These are phyloP conservation scores for Chaenocephalus aceratus DNA, from an alignment of 2,113 vertebrate species.

Conservation along the genomic window DNA sequence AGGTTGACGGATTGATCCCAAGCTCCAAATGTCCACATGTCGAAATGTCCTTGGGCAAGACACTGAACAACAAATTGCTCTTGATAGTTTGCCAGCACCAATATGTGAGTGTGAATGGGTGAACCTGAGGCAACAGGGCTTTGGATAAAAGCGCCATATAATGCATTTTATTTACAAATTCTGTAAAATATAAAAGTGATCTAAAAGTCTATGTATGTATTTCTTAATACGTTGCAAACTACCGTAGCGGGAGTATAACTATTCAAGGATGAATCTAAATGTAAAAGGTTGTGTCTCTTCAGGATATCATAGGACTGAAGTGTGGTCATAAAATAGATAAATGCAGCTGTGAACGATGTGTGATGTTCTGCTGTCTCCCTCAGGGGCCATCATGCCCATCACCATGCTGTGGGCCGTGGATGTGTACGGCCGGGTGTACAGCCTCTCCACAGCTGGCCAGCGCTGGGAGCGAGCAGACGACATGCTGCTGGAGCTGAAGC, in stretches of 20 bases:
- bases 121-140: not conserved
- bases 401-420: slow-evolving; percentile 94
- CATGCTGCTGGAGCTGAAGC: slow-evolving; percentile 91
- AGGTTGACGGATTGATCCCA: too few relatives aligned
- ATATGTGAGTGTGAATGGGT: not conserved
- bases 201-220: not conserved
- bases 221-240: not conserved
- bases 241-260: not conserved
- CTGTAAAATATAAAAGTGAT: too few relatives aligned
- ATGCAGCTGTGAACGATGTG: not conserved
- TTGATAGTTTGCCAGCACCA: not conserved
- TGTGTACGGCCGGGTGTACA: slow-evolving; percentile 93
- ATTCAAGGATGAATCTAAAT: not conserved
- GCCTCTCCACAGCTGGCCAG: slow-evolving; percentile 88
- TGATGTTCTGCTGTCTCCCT: slow-evolving; percentile 14
- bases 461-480: slow-evolving; percentile 91
- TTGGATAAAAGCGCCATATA: too few relatives aligned
- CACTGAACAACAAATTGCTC: not conserved
- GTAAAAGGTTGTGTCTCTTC: not conserved
- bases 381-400: slow-evolving; percentile 84
- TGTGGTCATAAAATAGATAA: slow-evolving; percentile 11
- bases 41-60: not conserved
- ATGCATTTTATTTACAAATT: too few relatives aligned
- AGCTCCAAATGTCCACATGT: not conserved
- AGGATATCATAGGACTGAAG: slow-evolving; percentile 18